phyloP scores from a whole-genome alignment of 2,888 invertebrate species.

The Loripinus fragilis region DNA sequence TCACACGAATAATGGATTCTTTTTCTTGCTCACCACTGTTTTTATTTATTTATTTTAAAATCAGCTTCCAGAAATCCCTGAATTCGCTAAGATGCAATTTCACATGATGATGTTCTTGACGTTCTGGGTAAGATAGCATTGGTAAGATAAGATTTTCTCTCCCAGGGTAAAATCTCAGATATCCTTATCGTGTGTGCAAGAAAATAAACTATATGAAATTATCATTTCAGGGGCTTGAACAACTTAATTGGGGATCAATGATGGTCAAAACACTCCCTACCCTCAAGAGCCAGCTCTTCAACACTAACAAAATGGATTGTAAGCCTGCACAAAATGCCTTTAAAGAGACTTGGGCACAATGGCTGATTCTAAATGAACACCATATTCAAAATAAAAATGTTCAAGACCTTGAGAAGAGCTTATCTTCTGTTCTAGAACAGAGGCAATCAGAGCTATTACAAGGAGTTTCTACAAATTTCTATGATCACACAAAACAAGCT shows the following conservation, averaged over 20 bases:
- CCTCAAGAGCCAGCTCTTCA: not conserved
- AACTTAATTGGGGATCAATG: not conserved
- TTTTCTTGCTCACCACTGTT: too few species aligned
- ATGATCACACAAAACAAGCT: not conserved
- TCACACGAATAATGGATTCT: too few species aligned
- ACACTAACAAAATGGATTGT: not conserved
- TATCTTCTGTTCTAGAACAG: not conserved
- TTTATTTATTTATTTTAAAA: too few species aligned
- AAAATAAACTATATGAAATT: not conserved
- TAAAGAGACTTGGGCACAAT: slow-evolving; percentile 2
- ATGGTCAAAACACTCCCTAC: not conserved
- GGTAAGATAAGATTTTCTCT: too few species aligned
- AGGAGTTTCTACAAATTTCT: not conserved
- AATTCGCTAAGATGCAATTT: too few species aligned
- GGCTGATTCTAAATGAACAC: not conserved
- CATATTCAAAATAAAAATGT: slow-evolving; percentile 4
- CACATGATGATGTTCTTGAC: too few species aligned
- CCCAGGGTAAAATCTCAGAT: too few species aligned
- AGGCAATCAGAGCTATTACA: not conserved
- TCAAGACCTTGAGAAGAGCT: not conserved
- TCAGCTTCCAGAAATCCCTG: too few species aligned
- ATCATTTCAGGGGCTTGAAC: slow-evolving; percentile 1
- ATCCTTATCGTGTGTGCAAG: too few species aligned
- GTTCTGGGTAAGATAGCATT: too few species aligned
- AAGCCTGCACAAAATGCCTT: slow-evolving; percentile 11